These are phyloP conservation scores for Phortica magna DNA, from an alignment of 2,888 invertebrate species.

Conservation along the genomic window DNA sequence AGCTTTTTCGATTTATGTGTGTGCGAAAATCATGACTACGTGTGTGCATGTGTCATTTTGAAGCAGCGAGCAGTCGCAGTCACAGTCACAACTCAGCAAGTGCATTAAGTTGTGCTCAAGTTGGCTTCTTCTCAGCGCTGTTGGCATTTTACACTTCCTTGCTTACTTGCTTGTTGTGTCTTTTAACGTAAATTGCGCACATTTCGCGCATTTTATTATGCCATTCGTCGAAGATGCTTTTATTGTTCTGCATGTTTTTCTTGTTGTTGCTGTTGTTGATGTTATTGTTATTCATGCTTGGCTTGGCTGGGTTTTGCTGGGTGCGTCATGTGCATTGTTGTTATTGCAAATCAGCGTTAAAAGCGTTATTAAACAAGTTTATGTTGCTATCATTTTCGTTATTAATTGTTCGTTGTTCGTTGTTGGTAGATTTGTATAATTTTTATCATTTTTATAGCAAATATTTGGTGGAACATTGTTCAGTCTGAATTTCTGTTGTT, in stretches of 20 bases:
- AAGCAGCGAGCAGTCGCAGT: not conserved
- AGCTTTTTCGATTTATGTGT: conserved; percentile 8
- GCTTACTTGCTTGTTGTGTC: conserved; percentile 52
- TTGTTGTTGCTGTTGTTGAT: too few species aligned
- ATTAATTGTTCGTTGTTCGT: not conserved
- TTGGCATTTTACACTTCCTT: conserved; percentile 11
- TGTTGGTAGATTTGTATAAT: too few species aligned
- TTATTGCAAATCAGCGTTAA: conserved; percentile 32
- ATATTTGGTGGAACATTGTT: too few species aligned
- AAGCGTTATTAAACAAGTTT: conserved; percentile 22
- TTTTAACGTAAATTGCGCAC: conserved; percentile 62
- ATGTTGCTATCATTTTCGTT: not conserved
- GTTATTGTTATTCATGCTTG: conserved; percentile 19
- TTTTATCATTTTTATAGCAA: too few species aligned
- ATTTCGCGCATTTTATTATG: conserved; percentile 63
- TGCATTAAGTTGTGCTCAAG: conserved; percentile 38
- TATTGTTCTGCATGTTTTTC: too few species aligned
- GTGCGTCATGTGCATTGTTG: conserved; percentile 11
- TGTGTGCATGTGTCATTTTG: conserved; percentile 7
- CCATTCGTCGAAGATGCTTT: conserved; percentile 36
- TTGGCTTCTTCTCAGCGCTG: conserved; percentile 6
- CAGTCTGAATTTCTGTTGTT: too few species aligned
- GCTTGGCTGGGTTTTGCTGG: too few species aligned
- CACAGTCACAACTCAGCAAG: not conserved
- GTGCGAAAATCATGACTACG: not conserved